phyloP scores from a whole-genome alignment of 1,140 invertebrate genomes.

The Euwallacea fornicatus region DNA sequence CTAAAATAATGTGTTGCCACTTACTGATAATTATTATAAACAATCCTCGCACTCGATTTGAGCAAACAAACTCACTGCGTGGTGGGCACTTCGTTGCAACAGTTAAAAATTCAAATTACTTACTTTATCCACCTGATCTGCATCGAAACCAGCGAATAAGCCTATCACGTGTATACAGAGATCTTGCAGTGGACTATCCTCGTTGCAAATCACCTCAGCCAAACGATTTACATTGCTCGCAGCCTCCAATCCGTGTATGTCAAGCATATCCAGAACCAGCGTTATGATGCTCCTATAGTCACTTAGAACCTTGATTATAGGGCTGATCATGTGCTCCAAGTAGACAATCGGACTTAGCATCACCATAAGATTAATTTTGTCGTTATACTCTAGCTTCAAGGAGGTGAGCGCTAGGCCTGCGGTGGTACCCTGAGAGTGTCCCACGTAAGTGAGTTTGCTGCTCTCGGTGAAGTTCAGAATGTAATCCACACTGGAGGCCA shows the following conservation, averaged over 20 bases:
- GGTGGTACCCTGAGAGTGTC: slow-evolving; percentile 64
- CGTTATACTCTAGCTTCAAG: slow-evolving; percentile 58
- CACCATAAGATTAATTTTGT: slow-evolving; percentile 58
- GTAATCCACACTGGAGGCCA: slow-evolving; percentile 65
- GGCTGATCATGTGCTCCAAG: slow-evolving; percentile 41
- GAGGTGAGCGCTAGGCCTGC: slow-evolving; percentile 58
- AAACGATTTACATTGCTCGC: slow-evolving; percentile 4
- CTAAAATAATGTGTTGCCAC: slow-evolving; percentile 1
- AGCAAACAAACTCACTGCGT: not conserved
- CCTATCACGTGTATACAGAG: slow-evolving; percentile 24
- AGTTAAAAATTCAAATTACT: not conserved
- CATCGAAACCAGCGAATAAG: slow-evolving; percentile 32
- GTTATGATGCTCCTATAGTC: slow-evolving; percentile 16
- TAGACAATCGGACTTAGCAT: slow-evolving; percentile 63
- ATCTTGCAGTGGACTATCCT: slow-evolving; percentile 23
- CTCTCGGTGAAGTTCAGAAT: slow-evolving; percentile 58
- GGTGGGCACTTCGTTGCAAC: not conserved
- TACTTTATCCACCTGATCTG: slow-evolving; percentile 21
- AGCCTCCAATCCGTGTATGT: slow-evolving; percentile 16
- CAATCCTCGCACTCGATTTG: no score
- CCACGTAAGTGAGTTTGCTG: slow-evolving; percentile 58
- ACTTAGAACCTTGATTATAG: slow-evolving; percentile 9
- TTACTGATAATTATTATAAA: no score
- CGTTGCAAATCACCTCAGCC: slow-evolving; percentile 24
- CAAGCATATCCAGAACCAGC: slow-evolving; percentile 5